A percentile compares a stretch with the other conserved stretches of the same genome.
Evolutionary conservation across 2,797 vertebrate species (phyloP).

Genomic region (Malurus leucopterus): DNA sequence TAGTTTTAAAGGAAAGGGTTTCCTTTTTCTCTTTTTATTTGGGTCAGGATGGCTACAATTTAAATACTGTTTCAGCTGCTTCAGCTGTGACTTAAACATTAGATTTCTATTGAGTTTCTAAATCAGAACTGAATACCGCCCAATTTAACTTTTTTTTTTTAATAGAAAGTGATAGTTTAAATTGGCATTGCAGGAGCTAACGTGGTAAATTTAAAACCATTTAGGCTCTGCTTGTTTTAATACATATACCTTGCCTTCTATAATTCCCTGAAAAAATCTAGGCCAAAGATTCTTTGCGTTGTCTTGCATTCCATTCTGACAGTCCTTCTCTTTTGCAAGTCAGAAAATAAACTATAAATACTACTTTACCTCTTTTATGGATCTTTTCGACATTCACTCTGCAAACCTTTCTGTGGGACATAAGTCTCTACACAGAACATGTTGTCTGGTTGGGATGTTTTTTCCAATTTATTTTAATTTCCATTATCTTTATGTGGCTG

Average conservation of each 20-base stretch:
- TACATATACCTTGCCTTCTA: conserved; percentile 56
- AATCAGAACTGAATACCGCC: conserved; percentile 49
- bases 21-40: conserved; percentile 41
- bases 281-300: conserved; percentile 53
- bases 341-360: conserved; percentile 33
- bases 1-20: conserved; percentile 27
- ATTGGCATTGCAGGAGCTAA: conserved; percentile 60
- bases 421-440: neutral
- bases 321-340: neutral
- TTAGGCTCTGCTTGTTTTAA: conserved; percentile 52
- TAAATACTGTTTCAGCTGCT: conserved; percentile 61
- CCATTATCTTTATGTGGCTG: neutral
- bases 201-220: conserved; percentile 54
- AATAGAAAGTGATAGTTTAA: conserved; percentile 64
- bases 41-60: conserved; percentile 35
- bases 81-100: conserved; percentile 41
- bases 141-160: conserved; percentile 7
- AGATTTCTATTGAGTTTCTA: conserved; percentile 54
- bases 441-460: accelerated
- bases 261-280: conserved; percentile 52
- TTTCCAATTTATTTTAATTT: neutral
- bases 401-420: neutral
- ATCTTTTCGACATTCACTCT: neutral
- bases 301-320: conserved; percentile 44
- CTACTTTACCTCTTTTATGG: neutral